Conservation (phyloP, 1,140 invertebrate species). For the Atta texana region DNA sequence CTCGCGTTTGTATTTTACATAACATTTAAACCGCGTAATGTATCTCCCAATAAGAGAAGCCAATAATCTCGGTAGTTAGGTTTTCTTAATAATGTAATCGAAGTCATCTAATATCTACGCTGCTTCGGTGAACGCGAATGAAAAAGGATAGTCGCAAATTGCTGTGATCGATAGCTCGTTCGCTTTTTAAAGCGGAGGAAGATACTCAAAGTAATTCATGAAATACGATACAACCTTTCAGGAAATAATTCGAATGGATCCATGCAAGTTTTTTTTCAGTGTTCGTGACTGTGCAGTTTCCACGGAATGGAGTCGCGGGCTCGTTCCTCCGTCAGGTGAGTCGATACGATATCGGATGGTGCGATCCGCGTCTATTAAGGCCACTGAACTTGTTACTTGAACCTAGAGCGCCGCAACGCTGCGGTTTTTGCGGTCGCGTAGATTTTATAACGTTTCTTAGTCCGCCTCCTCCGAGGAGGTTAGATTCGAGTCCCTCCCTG, state of each 20-base stretch:
- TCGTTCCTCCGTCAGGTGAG: background rate
- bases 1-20: constrained; percentile 31
- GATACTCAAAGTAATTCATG: background rate
- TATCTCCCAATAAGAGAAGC: constrained; percentile 16
- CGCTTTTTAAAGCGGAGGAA: background rate
- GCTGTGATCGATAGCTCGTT: background rate
- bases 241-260: constrained; percentile 21
- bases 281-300: constrained; percentile 40
- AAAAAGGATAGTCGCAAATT: background rate
- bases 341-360: background rate
- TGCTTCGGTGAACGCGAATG: background rate
- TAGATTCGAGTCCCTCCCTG: background rate
- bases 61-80: constrained; percentile 17
- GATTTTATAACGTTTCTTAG: constrained; percentile 79
- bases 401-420: constrained; percentile 69
- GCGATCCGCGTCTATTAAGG: constrained; percentile 71
- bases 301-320: constrained; percentile 11
- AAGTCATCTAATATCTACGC: constrained; percentile 1
- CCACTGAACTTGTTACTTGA: constrained; percentile 81
- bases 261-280: constrained; percentile 32
- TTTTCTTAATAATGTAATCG: constrained; percentile 41
- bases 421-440: constrained; percentile 79
- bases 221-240: constrained; percentile 20
- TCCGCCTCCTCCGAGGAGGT: constrained; percentile 13
- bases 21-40: constrained; percentile 4